Evolutionary conservation across 1,140 invertebrate species (phyloP), one percentile per base, ranked within the genome.

Genomic region (Rhyacophila brunnea): DNA sequence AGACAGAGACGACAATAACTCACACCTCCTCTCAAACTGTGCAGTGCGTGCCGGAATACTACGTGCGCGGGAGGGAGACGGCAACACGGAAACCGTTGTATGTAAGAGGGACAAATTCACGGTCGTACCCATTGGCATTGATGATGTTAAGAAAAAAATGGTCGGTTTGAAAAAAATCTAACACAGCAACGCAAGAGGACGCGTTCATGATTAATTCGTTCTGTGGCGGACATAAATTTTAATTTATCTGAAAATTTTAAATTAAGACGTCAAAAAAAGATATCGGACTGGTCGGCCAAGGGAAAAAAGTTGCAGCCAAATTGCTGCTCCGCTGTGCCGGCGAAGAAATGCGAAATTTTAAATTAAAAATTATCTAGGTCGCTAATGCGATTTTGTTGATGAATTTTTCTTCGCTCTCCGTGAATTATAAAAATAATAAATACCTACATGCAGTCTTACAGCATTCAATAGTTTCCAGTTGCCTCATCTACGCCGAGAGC

Each of bases 121-220:
- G 20, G 46, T 36, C 50, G 35, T 43, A 50, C 56, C 48, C 46
- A 46, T 46, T 23, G 19, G 56, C 44, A 23, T 55, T 46, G 18
- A 43, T 46, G 52, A 32, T 11, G 43, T 43, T 3, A 28, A 9
- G 9, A 58, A 58, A 58, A 58, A 58, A 46, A 58, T 50, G 48
- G 48, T 38, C 23, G 23, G 23, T 28, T 47, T 13, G 13, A 62
- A 58, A 62, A 57, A 62, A 60, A 60, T 42, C 43, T 44, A 43
- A 58, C 55, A 62, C 44, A 54, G 55, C 51, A 55, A 58, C 56
- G 49, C 35, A 58, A n/a, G 58, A 59, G 61, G 61, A 63, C 61
- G 55, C 56, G 56, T 19, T 32, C 32, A 53, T 58, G 61, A 63
- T 63, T 63, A 63, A 63, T 63, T 63, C 52, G 56, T 50, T 63